Evolutionary conservation across 1,140 invertebrate genomes (phyloP).

Genomic region (Agrilus planipennis): DNA sequence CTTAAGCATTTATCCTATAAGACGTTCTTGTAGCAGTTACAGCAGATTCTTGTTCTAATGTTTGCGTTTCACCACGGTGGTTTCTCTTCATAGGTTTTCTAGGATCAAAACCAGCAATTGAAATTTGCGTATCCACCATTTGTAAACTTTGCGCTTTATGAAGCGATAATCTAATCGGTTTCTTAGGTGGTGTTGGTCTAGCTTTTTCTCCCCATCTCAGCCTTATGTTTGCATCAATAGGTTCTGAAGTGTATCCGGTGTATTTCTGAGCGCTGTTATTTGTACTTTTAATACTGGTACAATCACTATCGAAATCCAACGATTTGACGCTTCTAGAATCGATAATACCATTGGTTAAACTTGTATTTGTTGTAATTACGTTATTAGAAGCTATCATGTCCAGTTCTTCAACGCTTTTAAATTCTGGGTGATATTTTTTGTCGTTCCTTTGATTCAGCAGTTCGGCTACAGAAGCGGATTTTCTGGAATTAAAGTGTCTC

Average conservation of each 20-base stretch:
- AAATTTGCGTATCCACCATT: slow-evolving; percentile 45
- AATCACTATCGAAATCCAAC: slow-evolving; percentile 53
- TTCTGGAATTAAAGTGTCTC: slow-evolving; percentile 30
- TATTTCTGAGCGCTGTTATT: slow-evolving; percentile 24
- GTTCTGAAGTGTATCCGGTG: slow-evolving; percentile 45
- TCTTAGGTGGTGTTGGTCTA: slow-evolving; percentile 67
- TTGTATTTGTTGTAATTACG: slow-evolving; percentile 15
- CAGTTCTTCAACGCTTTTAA: slow-evolving; percentile 6
- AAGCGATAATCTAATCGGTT: slow-evolving; percentile 66
- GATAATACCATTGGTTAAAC: slow-evolving; percentile 28
- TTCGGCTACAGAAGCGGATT: slow-evolving; percentile 31
- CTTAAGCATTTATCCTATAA: no score
- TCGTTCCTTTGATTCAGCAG: slow-evolving; percentile 26
- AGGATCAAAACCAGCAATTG: slow-evolving; percentile 21
- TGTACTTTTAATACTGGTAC: slow-evolving; percentile 27
- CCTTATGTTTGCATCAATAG: slow-evolving; percentile 32
- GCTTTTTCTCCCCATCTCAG: no score
- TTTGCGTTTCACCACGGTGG: slow-evolving; percentile 42
- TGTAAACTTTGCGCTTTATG: slow-evolving; percentile 72
- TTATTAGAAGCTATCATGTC: no score
- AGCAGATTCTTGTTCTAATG: no score
- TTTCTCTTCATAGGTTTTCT: slow-evolving; percentile 42
- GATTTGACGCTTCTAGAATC: slow-evolving; percentile 51
- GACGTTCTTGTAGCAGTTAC: no score
- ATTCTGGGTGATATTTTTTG: not conserved